These are phyloP conservation scores for Adela reaumurella DNA, from an alignment of 2,888 invertebrate species.

Conservation along the genomic window DNA sequence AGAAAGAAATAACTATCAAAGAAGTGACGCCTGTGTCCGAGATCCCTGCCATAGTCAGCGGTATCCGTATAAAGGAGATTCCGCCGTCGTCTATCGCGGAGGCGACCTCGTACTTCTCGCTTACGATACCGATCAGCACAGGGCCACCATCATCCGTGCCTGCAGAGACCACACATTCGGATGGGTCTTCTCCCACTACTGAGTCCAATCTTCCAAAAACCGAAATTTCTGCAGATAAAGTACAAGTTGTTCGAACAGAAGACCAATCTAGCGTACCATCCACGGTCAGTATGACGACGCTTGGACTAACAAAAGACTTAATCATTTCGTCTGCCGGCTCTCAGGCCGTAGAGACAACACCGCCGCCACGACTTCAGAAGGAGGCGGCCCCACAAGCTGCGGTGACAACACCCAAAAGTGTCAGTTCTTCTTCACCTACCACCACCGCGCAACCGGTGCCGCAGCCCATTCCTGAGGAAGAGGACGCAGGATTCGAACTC, in stretches of 20 bases:
- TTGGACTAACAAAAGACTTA: no score
- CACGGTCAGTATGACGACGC: no score
- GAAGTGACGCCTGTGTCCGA: conserved; percentile 58
- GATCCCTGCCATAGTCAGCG: conserved; percentile 39
- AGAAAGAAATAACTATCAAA: conserved; percentile 52
- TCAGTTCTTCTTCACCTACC: no score
- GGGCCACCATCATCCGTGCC: no score
- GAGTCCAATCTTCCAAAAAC: background rate
- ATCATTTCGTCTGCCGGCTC: no score
- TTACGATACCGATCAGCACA: no score
- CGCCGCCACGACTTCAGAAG: background rate
- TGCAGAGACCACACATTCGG: no score
- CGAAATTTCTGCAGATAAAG: conserved; percentile 4
- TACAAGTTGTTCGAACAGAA: no score
- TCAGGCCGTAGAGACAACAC: background rate
- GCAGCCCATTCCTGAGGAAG: conserved; percentile 31
- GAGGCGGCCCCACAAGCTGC: no score
- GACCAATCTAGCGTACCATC: conserved; percentile 1
- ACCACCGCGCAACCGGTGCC: background rate
- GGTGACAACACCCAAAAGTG: no score
- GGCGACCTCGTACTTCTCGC: no score
- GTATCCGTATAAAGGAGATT: conserved; percentile 45
- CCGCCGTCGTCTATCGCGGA: conserved; percentile 36
- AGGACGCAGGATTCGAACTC: conserved; percentile 34
- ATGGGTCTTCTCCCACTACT: no score